Evolutionary conservation across 1,140 invertebrate species (phyloP).

Genomic region (Aphaenogaster floridana): DNA sequence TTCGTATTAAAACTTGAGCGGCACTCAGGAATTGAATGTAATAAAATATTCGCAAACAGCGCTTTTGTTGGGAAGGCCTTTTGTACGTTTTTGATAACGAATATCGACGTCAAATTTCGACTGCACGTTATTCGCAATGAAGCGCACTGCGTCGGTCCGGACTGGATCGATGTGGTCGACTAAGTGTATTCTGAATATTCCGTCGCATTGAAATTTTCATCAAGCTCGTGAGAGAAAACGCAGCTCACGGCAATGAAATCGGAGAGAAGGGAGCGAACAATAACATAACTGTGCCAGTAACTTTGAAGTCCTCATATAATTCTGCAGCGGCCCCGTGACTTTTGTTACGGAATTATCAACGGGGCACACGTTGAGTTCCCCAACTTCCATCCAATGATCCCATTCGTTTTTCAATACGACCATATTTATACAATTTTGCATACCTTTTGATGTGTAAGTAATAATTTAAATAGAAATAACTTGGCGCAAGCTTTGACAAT

Average conservation of each 20-base stretch:
- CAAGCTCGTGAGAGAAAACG: slow-evolving; percentile 34
- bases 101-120: slow-evolving; percentile 22
- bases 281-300: slow-evolving; percentile 37
- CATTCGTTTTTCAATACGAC: slow-evolving; percentile 19
- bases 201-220: slow-evolving; percentile 50
- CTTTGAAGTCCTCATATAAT: slow-evolving; percentile 5
- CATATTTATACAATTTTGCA: slow-evolving; percentile 30
- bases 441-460: background rate
- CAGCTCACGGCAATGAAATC: slow-evolving; percentile 34
- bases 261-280: slow-evolving; percentile 2
- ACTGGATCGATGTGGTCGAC: slow-evolving; percentile 41
- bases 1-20: slow-evolving; percentile 7
- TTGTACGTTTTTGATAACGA: slow-evolving; percentile 40
- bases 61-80: slow-evolving; percentile 18
- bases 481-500: background rate
- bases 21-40: background rate
- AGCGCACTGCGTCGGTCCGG: slow-evolving; percentile 42
- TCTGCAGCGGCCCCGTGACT: background rate
- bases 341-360: slow-evolving; percentile 35
- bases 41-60: slow-evolving; percentile 30
- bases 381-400: slow-evolving; percentile 15
- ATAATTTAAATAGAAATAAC: slow-evolving; percentile 6
- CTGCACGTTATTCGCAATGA: slow-evolving; percentile 22
- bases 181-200: slow-evolving; percentile 54
- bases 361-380: background rate